Evolutionary conservation across 1,140 invertebrate species (phyloP).

Genomic region (Drosophila guanche): DNA sequence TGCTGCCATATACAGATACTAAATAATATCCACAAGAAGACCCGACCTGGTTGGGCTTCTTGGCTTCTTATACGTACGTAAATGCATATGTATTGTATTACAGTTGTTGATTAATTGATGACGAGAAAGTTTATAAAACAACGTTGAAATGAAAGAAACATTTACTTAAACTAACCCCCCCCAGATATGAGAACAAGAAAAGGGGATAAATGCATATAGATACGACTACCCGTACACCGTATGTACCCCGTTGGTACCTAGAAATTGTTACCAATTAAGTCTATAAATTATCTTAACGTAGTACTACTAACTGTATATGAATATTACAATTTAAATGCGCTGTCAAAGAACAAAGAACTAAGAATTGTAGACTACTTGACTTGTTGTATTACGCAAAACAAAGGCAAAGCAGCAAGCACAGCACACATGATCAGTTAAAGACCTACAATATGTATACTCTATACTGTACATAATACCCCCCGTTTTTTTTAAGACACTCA

Average conservation of each 20-base stretch:
- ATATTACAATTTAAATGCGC: conserved; percentile 47
- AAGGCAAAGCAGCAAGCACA: conserved; percentile 14
- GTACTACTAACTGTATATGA: conserved; percentile 21
- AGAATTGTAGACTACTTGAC: conserved; percentile 27
- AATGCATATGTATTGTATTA: conserved; percentile 50
- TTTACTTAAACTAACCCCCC: conserved; percentile 50
- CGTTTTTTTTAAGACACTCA: conserved; percentile 47
- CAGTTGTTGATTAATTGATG: conserved; percentile 73
- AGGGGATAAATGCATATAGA: conserved; percentile 32
- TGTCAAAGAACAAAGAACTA: conserved; percentile 34
- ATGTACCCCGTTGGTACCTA: conserved; percentile 66
- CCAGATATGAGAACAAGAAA: conserved; percentile 44
- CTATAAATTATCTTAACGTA: conserved; percentile 49
- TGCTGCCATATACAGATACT: conserved; percentile 73
- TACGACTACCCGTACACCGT: conserved; percentile 39
- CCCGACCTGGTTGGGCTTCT: conserved; percentile 57
- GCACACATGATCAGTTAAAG: conserved; percentile 57
- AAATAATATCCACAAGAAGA: conserved; percentile 40
- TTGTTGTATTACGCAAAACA: conserved; percentile 39
- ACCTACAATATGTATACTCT: conserved; percentile 10
- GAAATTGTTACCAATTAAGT: conserved; percentile 70
- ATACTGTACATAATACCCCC: conserved; percentile 61
- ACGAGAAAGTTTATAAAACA: conserved; percentile 78
- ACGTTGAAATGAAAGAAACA: conserved; percentile 56
- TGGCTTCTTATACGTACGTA: conserved; percentile 12